Conservation (phyloP, 2,888 invertebrate genomes). For the Stomorhina lunata region DNA sequence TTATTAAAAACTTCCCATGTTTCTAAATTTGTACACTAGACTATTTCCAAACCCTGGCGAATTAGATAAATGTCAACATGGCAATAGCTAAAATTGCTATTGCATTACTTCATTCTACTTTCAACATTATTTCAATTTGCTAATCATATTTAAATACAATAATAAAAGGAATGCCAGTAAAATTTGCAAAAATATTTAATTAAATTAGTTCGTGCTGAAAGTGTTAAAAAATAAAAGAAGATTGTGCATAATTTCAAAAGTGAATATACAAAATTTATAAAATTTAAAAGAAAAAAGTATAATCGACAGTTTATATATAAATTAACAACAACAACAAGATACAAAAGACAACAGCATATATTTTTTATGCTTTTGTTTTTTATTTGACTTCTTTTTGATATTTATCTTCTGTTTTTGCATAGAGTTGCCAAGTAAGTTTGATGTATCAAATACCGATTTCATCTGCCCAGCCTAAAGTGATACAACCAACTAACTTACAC, state of each 20-base stretch:
- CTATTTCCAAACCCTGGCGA: no score
- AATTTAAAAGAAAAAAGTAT: neutral
- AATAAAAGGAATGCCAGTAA: neutral
- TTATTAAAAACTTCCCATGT: no score
- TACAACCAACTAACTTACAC: no score
- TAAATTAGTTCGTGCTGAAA: conserved; percentile 4
- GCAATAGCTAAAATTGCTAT: neutral
- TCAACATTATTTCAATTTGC: neutral
- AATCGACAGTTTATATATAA: neutral
- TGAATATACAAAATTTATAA: neutral
- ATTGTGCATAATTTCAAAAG: neutral
- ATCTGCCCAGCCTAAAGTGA: no score
- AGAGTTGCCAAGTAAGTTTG: conserved; percentile 1
- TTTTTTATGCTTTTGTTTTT: neutral
- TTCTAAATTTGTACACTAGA: no score
- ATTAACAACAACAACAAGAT: conserved; percentile 3
- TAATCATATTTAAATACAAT: neutral
- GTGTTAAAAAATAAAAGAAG: neutral
- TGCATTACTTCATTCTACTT: neutral
- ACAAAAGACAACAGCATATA: conserved; percentile 18
- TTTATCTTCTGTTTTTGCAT: neutral
- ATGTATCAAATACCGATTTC: no score
- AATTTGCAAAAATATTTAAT: neutral
- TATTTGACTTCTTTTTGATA: neutral
- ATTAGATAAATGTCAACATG: neutral